Base-by-base conservation (phyloP, 2,113 vertebrate genomes). In the Lota lota region DNA sequence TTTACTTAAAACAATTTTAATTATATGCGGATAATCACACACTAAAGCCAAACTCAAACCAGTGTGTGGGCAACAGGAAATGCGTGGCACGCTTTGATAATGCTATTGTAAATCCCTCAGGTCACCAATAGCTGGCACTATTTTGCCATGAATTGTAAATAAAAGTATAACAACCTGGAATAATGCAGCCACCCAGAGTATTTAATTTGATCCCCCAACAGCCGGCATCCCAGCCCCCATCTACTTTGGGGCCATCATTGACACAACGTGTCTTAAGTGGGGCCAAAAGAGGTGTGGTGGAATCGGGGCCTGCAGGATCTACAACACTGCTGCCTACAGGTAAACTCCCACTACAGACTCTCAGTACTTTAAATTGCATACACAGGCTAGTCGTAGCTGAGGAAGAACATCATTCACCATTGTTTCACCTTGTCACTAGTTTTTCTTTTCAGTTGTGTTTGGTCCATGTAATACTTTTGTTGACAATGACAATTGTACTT, bases 221-320 rank as follows among this genome's bases (percentile, higher is more conserved):
- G 92, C 88, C 1, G 92, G 96, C 64, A 93, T 98, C 58, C 93
- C 93, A 28, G 92, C 94, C 0, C 95, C 95, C 0, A 91, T 96
- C 79, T 98, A 96, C 79, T 97, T 94, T 0, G 96, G 97, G 1
- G 92, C 93, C 1, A 72, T 96, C 58, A 95, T 99, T 0, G 96
- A 99, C 79, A 93, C 18, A 66, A 90, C 94, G 0, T 98, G 96
- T 80, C 70, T 98, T 60, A 96, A 94, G 77, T 99, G 96, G 96
- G 94, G 93, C 19, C 88, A 83, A 56, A 93, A 82, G 22, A 81
- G 75, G 60, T 95, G 93, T 68, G 94, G 95, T 2, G 86, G 84
- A 1, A 79, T 54, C 67, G 96, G 97, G 4, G 90, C 93, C 2
- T 99, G 96, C 61, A 90, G 95, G 28, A 67, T 96, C 4, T 98